These are phyloP conservation scores for Neopipo cinnamomea DNA, from an alignment of 2,113 vertebrate species.

Conservation along the genomic window DNA sequence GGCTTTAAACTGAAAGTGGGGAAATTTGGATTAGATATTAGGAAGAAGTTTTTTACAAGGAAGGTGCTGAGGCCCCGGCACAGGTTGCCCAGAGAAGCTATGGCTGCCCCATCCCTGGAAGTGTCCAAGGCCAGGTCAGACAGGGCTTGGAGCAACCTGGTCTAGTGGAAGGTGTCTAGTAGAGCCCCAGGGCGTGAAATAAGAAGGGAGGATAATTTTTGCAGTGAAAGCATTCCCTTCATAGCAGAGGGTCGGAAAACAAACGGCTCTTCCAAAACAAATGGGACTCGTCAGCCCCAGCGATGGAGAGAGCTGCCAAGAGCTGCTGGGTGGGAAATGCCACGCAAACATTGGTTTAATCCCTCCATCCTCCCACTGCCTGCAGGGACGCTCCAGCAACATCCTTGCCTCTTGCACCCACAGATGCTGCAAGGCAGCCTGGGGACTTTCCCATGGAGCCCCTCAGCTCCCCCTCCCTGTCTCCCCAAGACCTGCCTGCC, in stretches of 20 bases:
- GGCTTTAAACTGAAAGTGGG: background rate
- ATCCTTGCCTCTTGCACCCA: background rate
- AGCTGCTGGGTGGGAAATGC: conserved; percentile 42
- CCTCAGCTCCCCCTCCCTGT: background rate
- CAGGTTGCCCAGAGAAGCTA: background rate
- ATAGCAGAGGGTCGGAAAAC: conserved; percentile 9
- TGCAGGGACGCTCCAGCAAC: background rate
- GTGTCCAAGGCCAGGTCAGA: background rate
- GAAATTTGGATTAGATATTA: background rate
- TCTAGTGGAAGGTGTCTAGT: background rate
- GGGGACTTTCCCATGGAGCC: background rate
- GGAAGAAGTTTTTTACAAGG: background rate
- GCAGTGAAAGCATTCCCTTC: background rate
- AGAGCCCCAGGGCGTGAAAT: background rate
- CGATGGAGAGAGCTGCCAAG: background rate
- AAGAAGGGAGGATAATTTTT: background rate
- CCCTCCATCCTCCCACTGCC: background rate
- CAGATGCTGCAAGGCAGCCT: background rate
- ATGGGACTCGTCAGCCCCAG: background rate
- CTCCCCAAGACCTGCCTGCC: background rate
- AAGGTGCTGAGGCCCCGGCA: background rate
- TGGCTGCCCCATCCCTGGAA: background rate
- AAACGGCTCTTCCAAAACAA: conserved; percentile 34
- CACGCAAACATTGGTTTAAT: conserved; percentile 36
- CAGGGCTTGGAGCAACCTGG: rapidly evolving